phyloP scores from a whole-genome alignment of 2,888 invertebrate species.

The Apotomis turbidana region DNA sequence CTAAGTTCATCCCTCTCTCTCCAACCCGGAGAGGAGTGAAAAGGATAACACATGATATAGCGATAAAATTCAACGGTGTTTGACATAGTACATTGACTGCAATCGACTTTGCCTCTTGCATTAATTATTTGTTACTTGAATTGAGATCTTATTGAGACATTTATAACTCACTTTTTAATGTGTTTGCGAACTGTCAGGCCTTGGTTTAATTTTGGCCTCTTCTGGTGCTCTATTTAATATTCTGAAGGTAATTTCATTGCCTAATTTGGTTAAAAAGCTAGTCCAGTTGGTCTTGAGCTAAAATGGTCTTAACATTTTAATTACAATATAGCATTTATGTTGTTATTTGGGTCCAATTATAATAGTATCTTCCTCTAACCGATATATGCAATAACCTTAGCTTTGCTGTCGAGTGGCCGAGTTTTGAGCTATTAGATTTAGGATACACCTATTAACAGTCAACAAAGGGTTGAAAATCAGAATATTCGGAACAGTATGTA shows the following conservation, averaged over 20 bases:
- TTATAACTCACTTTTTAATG: background rate
- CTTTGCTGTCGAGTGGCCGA: no score
- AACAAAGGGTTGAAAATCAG: no score
- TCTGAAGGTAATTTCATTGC: background rate
- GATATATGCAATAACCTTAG: no score
- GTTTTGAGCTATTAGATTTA: no score
- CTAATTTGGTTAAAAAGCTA: background rate
- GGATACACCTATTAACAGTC: no score
- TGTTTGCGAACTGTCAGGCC: background rate
- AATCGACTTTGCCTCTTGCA: background rate
- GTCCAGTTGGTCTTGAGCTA: background rate
- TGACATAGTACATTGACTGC: background rate
- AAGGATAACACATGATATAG: background rate
- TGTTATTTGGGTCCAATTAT: no score
- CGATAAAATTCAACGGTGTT: background rate
- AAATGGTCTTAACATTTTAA: background rate
- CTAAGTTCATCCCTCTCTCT: conserved; percentile 1
- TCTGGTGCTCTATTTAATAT: background rate
- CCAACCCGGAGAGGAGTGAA: background rate
- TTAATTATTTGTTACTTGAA: background rate
- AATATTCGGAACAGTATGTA: no score
- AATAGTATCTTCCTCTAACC: no score
- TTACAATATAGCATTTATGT: no score
- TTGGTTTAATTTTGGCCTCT: background rate
- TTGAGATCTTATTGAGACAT: background rate